Base-by-base conservation (phyloP, 2,888 invertebrate species). In the Cheilosia variabilis region DNA sequence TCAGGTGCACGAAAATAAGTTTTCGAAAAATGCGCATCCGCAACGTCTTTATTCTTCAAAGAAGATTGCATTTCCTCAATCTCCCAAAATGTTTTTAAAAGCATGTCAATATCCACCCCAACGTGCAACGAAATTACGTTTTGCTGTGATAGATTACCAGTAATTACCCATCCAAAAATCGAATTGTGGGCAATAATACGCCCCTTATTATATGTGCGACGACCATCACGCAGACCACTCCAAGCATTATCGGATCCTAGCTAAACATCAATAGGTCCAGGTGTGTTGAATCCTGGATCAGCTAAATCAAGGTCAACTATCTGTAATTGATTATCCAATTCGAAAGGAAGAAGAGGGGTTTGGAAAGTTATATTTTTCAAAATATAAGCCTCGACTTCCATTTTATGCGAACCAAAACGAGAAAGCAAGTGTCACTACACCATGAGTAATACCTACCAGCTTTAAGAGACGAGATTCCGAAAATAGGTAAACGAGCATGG, bases 41-140 rank as follows among this genome's bases (percentile, higher is more conserved):
- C n/a, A n/a, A n/a, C n/a, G n/a, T n/a, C n/a, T n/a, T n/a, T n/a
- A n/a, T n/a, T n/a, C n/a, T n/a, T n/a, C n/a, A n/a, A n/a, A n/a
- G n/a, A n/a, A n/a, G n/a, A n/a, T n/a, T n/a, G n/a, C n/a, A n/a
- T n/a, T n/a, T n/a, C n/a, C n/a, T n/a, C n/a, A n/a, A n/a, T n/a
- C n/a, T n/a, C n/a, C n/a, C n/a, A n/a, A n/a, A n/a, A n/a, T n/a
- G n/a, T n/a, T n/a, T 52, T 65, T n/a, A 63, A 22, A 19, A 66
- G 37, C 17, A 53, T n/a, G 6, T 53, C 53, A 24, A 66, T 10
- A 37, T 66, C 53, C 24, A 52, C 41, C 9, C 53, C 52, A 0
- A 53, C 52, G 15, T 2, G 22, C 27, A 50, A 37, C 45, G 50
- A 65, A 27, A 47, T 13, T 1, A 63, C 6, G 1, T 24, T 17